Evolutionary conservation across 2,113 vertebrate genomes (phyloP).

Genomic region (Actenoides hombroni): DNA sequence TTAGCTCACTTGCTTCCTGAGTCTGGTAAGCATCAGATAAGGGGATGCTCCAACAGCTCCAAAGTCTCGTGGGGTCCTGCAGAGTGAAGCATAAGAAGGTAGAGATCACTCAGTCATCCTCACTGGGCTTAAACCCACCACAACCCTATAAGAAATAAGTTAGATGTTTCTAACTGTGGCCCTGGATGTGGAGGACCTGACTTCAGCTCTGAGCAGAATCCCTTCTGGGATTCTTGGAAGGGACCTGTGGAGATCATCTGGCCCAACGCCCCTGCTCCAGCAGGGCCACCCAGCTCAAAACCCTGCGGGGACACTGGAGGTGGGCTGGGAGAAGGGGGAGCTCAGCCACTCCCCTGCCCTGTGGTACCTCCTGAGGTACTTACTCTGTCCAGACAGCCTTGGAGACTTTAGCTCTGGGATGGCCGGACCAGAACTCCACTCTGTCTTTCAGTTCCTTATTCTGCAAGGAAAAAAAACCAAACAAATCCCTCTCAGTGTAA

Average conservation of each 20-base stretch:
- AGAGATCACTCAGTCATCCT: no score
- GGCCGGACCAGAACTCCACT: slow-evolving; percentile 49
- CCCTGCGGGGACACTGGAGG: accelerated
- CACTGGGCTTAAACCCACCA: neutral
- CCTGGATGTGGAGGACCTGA: neutral
- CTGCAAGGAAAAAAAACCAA: slow-evolving; percentile 13
- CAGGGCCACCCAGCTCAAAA: neutral
- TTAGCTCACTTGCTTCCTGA: slow-evolving; percentile 35
- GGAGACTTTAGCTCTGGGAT: neutral
- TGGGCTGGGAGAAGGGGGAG: no score
- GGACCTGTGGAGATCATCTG: no score
- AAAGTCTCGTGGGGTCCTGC: neutral
- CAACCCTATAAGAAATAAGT: accelerated
- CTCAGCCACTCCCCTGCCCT: accelerated
- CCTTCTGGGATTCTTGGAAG: no score
- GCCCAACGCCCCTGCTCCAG: neutral
- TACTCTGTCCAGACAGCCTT: slow-evolving; percentile 61
- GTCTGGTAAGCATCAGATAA: slow-evolving; percentile 56
- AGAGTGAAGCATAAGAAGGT: neutral
- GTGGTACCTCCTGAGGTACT: neutral
- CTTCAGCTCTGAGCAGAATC: neutral
- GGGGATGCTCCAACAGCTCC: neutral
- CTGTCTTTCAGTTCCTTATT: slow-evolving; percentile 73
- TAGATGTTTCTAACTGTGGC: neutral
- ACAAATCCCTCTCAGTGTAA: accelerated